Percentiles rank a stretch among this genome's conserved stretches.
Conservation (phyloP, 2,113 vertebrate species). For the Alexandromys fortis region DNA sequence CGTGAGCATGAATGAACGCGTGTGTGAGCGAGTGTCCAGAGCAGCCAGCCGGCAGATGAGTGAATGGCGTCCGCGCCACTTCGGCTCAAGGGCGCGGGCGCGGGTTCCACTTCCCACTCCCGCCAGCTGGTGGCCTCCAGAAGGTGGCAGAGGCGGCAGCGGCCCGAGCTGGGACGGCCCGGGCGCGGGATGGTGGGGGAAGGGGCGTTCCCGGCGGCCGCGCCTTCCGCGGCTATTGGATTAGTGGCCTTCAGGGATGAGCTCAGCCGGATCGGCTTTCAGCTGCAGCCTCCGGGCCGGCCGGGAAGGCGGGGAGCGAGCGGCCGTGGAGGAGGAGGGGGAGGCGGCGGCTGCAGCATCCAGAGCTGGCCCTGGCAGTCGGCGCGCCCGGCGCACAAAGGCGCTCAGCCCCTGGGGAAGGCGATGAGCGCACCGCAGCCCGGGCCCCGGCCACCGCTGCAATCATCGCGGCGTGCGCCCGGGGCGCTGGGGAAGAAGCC, state of each 20-base stretch:
- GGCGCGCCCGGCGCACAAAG: conserved; percentile 76
- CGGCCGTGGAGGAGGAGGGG: conserved; percentile 71
- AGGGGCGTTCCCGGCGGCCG: conserved; percentile 88
- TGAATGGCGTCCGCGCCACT: conserved; percentile 69
- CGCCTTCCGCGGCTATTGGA: conserved; percentile 88
- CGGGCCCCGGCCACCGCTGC: not conserved
- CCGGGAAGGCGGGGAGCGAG: conserved; percentile 79
- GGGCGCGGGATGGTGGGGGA: conserved; percentile 78
- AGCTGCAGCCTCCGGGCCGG: conserved; percentile 84
- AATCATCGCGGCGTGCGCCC: conserved; percentile 14
- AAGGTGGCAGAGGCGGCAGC: conserved; percentile 67
- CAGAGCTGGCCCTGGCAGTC: conserved; percentile 65
- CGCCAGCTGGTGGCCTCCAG: conserved; percentile 77
- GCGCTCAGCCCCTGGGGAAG: conserved; percentile 53
- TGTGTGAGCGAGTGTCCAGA: conserved; percentile 1
- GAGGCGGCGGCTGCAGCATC: conserved; percentile 75
- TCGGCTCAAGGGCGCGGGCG: conserved; percentile 5
- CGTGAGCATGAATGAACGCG: conserved; percentile 68
- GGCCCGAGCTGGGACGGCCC: conserved; percentile 67
- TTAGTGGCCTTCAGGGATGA: conserved; percentile 88
- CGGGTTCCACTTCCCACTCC: conserved; percentile 73
- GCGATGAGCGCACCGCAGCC: conserved; percentile 54
- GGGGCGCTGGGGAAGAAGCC: not conserved
- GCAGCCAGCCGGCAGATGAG: conserved; percentile 9
- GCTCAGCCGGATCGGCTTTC: conserved; percentile 90